Conservation (phyloP, 2,888 invertebrate species). For the Hemaris fuciformis region DNA sequence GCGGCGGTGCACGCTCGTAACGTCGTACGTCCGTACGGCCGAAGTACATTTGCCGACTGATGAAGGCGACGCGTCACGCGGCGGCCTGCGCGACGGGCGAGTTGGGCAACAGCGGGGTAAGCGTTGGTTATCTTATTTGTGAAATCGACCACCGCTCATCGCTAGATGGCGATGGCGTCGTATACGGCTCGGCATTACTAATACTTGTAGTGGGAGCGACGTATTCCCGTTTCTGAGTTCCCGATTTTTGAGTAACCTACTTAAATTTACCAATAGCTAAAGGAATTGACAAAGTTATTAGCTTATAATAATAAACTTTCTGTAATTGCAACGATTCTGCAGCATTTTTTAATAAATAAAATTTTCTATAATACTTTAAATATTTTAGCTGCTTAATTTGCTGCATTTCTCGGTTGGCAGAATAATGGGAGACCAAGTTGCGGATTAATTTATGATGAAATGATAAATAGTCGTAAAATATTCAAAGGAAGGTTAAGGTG, state of each 20-base stretch:
- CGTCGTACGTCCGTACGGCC: conserved; percentile 50
- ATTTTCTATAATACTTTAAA: too few species aligned
- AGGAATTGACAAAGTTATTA: too few species aligned
- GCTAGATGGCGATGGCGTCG: conserved; percentile 22
- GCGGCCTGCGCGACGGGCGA: conserved; percentile 34
- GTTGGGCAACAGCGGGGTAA: conserved; percentile 33
- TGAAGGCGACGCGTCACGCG: conserved; percentile 40
- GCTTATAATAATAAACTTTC: too few species aligned
- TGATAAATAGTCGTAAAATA: too few species aligned
- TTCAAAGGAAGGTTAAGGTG: too few species aligned
- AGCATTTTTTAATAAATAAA: too few species aligned
- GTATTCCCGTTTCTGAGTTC: neutral
- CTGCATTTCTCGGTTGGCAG: too few species aligned
- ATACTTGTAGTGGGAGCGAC: neutral
- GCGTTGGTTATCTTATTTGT: conserved; percentile 29
- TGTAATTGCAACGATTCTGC: too few species aligned
- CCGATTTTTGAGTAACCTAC: neutral
- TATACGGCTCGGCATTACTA: neutral
- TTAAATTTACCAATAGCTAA: too few species aligned
- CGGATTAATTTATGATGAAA: too few species aligned
- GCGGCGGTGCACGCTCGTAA: conserved; percentile 47
- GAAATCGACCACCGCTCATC: conserved; percentile 9
- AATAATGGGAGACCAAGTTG: too few species aligned
- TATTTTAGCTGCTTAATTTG: too few species aligned
- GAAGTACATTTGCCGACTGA: conserved; percentile 53